These are phyloP conservation scores for Platycheirus albimanus DNA, from an alignment of 2,888 invertebrate genomes.

Conservation along the genomic window DNA sequence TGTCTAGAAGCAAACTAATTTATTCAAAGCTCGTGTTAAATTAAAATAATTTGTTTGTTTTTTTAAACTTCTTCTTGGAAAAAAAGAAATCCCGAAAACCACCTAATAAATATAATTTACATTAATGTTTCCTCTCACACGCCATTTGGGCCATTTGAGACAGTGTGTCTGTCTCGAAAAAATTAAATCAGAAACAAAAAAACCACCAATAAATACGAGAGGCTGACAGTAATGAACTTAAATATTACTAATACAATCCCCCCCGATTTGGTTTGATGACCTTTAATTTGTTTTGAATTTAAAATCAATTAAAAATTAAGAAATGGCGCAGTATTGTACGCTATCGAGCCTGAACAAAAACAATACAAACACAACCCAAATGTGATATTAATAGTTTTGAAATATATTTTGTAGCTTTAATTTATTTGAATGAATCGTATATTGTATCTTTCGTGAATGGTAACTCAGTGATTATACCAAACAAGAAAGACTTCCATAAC, in stretches of 20 bases:
- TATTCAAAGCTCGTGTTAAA: no score
- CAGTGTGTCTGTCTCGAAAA: not conserved
- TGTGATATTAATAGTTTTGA: not conserved
- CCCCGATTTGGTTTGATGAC: conserved; percentile 55
- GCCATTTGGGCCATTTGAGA: conserved; percentile 1
- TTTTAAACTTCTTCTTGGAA: no score
- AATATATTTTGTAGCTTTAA: not conserved
- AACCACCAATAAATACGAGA: conserved; percentile 9
- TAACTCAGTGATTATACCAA: not conserved
- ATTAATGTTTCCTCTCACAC: not conserved
- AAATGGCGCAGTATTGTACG: conserved; percentile 34
- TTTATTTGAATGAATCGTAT: not conserved
- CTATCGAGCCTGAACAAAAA: not conserved
- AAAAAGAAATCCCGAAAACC: no score
- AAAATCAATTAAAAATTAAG: conserved; percentile 35
- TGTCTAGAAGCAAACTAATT: no score
- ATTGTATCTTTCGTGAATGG: not conserved
- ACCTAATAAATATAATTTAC: no score
- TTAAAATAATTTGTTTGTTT: no score
- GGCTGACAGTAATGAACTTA: not conserved
- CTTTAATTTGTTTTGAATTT: conserved; percentile 67
- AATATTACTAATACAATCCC: conserved; percentile 27
- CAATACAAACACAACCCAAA: not conserved
- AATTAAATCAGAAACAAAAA: no score
- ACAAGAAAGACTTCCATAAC: not conserved